Percentiles rank a stretch among this genome's conserved stretches.
These are phyloP conservation scores for Platerodrilus igneus DNA, from an alignment of 2,888 invertebrate genomes.

Conservation along the genomic window DNA sequence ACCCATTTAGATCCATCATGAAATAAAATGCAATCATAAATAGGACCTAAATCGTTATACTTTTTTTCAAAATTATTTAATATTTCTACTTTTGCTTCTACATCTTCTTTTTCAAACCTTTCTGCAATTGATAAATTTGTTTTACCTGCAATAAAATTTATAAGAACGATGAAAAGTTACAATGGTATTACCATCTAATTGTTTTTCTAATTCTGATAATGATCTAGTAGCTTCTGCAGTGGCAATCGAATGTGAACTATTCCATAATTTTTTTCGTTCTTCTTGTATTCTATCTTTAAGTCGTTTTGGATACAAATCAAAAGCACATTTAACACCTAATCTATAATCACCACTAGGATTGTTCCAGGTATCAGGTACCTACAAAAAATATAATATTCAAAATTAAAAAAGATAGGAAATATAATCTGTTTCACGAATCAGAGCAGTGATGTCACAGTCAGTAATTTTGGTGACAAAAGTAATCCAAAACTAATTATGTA, in stretches of 20 bases:
- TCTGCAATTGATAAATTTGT: conserved; percentile 55
- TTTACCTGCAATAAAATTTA: conserved; percentile 9
- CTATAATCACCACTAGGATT: conserved; percentile 83
- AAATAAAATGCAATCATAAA: conserved; percentile 91
- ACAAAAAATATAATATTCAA: conserved; percentile 22
- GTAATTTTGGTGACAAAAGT: too few species aligned
- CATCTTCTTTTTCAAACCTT: conserved; percentile 81
- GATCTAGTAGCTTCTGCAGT: conserved; percentile 73
- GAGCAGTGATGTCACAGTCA: too few species aligned
- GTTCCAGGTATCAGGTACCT: conserved; percentile 78
- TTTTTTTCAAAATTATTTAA: conserved; percentile 82
- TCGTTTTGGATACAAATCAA: conserved; percentile 80
- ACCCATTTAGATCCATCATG: conserved; percentile 89
- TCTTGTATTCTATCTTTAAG: conserved; percentile 75
- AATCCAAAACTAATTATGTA: too few species aligned
- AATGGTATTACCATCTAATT: conserved; percentile 10
- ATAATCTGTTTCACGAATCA: too few species aligned
- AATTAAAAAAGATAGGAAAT: not conserved
- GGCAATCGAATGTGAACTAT: conserved; percentile 72
- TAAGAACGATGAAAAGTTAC: conserved; percentile 1
- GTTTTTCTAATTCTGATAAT: conserved; percentile 68
- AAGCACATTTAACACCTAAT: conserved; percentile 81
- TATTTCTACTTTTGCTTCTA: conserved; percentile 80
- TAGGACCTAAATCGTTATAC: conserved; percentile 79
- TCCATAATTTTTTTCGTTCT: conserved; percentile 76